A percentile compares a stretch with the other conserved stretches of the same genome.
Evolutionary conservation across 2,888 invertebrate species (phyloP).

Genomic region (Dasysyrphus tricinctus): DNA sequence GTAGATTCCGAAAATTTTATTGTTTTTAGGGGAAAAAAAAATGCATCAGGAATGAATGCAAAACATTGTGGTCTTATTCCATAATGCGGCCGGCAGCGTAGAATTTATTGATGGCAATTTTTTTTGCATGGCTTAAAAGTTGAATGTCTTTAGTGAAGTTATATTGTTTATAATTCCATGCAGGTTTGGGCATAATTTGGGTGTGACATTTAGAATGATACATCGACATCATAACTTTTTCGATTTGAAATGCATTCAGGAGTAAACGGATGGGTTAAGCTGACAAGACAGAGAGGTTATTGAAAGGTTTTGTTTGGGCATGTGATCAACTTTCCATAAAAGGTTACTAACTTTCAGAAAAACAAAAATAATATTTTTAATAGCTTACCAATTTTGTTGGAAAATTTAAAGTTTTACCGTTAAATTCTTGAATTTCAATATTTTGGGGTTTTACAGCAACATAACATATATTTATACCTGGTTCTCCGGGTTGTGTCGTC

Average conservation of each 20-base stretch:
- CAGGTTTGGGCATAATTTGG: constrained; percentile 37
- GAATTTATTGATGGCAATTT: constrained; percentile 61
- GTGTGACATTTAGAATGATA: constrained; percentile 24
- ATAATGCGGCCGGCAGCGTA: not conserved
- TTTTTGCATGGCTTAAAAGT: constrained; percentile 50
- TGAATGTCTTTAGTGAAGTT: constrained; percentile 41
- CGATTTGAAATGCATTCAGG: not conserved
- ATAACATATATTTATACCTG: no score
- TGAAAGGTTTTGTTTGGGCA: not conserved
- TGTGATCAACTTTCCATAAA: no score
- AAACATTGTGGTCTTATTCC: constrained; percentile 34
- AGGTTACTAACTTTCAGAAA: no score
- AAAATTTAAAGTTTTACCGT: no score
- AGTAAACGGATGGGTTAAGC: not conserved
- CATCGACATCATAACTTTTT: constrained; percentile 23
- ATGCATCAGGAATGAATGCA: constrained; percentile 52
- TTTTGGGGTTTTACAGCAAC: no score
- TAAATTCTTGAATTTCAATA: no score
- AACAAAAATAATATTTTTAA: no score
- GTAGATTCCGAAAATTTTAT: constrained; percentile 61
- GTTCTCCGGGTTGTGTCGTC: no score
- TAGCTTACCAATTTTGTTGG: no score
- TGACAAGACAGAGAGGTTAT: not conserved
- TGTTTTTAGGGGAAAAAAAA: constrained; percentile 40
- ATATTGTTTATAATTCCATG: constrained; percentile 34